Percentiles rank a stretch among this genome's conserved stretches.
Conservation (phyloP, 1,140 invertebrate species). For the Trissolcus basalis region DNA sequence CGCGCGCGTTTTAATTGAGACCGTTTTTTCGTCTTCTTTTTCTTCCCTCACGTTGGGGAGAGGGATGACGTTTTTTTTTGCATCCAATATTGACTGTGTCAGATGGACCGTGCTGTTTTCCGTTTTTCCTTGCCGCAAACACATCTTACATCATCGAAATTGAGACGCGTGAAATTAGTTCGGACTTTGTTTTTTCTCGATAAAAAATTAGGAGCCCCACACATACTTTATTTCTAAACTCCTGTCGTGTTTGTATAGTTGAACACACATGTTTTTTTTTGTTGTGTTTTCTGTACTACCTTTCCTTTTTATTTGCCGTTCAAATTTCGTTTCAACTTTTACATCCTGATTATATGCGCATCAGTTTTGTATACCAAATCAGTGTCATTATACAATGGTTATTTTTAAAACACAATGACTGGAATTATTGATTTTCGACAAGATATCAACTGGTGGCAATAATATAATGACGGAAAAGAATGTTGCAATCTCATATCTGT, state of each 20-base stretch:
- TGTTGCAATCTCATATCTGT: not conserved
- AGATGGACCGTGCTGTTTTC: slow-evolving; percentile 54
- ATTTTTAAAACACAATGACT: too few relatives aligned
- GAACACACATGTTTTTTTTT: not conserved
- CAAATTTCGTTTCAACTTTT: too few relatives aligned
- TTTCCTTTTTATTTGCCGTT: too few relatives aligned
- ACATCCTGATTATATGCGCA: too few relatives aligned
- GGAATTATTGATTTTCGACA: too few relatives aligned
- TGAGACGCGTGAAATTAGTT: slow-evolving; percentile 58
- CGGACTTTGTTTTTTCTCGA: slow-evolving; percentile 29
- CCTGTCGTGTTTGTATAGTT: too few relatives aligned
- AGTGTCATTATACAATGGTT: too few relatives aligned
- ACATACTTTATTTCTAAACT: not conserved
- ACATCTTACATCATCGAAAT: slow-evolving; percentile 49
- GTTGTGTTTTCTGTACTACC: too few relatives aligned
- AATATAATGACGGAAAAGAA: too few relatives aligned
- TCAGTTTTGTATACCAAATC: too few relatives aligned
- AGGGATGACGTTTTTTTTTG: slow-evolving; percentile 29
- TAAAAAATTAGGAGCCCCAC: slow-evolving; percentile 24
- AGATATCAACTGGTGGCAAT: too few relatives aligned
- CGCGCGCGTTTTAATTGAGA: slow-evolving; percentile 43
- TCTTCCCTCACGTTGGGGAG: slow-evolving; percentile 32
- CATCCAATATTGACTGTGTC: slow-evolving; percentile 42
- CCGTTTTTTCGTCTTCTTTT: slow-evolving; percentile 40
- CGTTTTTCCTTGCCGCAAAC: slow-evolving; percentile 42